These are phyloP conservation scores for Psilopogon haemacephalus DNA, from an alignment of 2,113 vertebrate genomes.

Conservation along the genomic window DNA sequence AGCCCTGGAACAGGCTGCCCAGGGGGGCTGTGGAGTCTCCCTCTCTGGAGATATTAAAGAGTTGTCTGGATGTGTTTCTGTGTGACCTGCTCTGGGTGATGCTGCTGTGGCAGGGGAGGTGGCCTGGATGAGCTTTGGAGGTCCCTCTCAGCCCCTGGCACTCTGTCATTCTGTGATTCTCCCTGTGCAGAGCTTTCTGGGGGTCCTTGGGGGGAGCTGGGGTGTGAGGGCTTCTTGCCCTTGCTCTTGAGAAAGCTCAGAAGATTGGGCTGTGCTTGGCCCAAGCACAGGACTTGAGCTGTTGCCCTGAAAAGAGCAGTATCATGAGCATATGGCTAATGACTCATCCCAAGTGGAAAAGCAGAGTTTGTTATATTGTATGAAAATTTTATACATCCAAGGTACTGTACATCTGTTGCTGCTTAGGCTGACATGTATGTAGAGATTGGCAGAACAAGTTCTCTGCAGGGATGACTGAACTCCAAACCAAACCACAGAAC, in stretches of 20 bases:
- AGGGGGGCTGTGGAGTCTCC: no score
- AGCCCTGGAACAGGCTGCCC: no score
- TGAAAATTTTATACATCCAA: constrained; percentile 80
- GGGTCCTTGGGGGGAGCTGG: neutral
- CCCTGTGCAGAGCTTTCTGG: neutral
- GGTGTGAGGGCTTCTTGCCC: neutral
- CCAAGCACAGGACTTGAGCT: constrained; percentile 57
- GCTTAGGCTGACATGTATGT: constrained; percentile 84
- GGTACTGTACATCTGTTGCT: constrained; percentile 82
- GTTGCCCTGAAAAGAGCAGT: constrained; percentile 57
- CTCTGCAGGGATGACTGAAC: constrained; percentile 80
- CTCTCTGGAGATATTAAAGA: no score
- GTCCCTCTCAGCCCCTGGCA: no score
- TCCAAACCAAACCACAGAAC: constrained; percentile 83
- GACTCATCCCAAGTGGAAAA: constrained; percentile 83
- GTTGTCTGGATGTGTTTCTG: no score
- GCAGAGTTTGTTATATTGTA: constrained; percentile 78
- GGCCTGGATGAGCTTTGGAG: no score
- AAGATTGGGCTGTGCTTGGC: neutral
- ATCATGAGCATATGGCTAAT: constrained; percentile 81
- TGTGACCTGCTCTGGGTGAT: no score
- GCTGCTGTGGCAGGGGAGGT: no score
- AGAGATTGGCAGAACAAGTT: constrained; percentile 80
- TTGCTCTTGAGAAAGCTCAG: neutral
- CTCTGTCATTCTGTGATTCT: no score